Conservation (phyloP, 2,113 vertebrate species). For the Steatornis caripensis region DNA sequence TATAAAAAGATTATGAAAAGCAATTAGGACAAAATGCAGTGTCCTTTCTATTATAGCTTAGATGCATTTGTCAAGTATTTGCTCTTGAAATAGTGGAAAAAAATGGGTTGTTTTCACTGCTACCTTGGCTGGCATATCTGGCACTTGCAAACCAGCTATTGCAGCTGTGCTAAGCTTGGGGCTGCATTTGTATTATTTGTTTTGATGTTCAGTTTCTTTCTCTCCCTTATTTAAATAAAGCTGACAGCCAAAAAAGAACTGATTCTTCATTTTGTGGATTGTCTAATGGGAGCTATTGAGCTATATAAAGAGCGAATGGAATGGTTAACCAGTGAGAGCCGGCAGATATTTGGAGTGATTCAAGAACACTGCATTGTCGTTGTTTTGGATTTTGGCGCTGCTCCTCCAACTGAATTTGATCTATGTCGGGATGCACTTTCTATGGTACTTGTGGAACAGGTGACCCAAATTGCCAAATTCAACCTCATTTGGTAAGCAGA, state of each 20-base stretch:
- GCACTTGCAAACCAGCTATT: conserved; percentile 9
- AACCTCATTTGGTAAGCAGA: conserved; percentile 78
- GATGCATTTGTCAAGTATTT: conserved; percentile 43
- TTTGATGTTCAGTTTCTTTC: conserved; percentile 37
- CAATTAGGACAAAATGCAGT: conserved; percentile 35
- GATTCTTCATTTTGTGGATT: conserved; percentile 65
- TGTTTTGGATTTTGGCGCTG: conserved; percentile 70
- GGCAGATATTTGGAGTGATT: conserved; percentile 81
- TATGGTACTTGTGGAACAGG: conserved; percentile 76
- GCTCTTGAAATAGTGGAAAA: conserved; percentile 11
- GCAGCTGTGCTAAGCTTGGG: conserved; percentile 51
- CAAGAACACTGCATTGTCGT: conserved; percentile 71
- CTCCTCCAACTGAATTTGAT: conserved; percentile 42
- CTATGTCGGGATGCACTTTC: conserved; percentile 67
- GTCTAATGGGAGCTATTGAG: conserved; percentile 60
- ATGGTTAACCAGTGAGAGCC: conserved; percentile 79
- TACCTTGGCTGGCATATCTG: conserved; percentile 47
- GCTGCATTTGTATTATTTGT: conserved; percentile 42
- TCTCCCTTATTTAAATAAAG: conserved; percentile 62
- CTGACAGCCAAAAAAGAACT: conserved; percentile 76
- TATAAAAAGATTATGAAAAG: conserved; percentile 49
- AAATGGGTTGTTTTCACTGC: conserved; percentile 37
- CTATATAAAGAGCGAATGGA: conserved; percentile 70
- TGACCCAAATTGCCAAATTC: conserved; percentile 72
- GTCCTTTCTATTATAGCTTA: conserved; percentile 43